A percentile compares a stretch with the other conserved stretches of the same genome.
These are phyloP conservation scores for Drosophila bipectinata DNA, from an alignment of 1,140 invertebrate genomes.

Conservation along the genomic window DNA sequence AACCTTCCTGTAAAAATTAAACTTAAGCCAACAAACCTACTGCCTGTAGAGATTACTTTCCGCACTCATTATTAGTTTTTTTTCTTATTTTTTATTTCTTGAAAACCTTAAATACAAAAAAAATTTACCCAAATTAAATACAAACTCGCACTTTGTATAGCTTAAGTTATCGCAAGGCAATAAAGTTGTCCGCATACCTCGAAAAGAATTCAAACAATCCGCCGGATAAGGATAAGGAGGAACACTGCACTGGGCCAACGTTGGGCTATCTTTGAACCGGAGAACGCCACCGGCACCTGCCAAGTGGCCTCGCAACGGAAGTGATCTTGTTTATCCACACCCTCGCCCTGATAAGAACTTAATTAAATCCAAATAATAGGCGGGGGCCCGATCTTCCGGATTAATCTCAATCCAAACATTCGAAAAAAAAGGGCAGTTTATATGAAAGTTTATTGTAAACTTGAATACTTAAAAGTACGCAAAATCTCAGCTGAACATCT, in stretches of 20 bases:
- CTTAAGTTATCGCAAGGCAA: slow-evolving; percentile 55
- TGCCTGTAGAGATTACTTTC: neutral
- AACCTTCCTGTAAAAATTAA: slow-evolving; percentile 4
- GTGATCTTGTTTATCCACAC: slow-evolving; percentile 11
- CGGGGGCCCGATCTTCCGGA: slow-evolving; percentile 2
- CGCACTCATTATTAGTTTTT: neutral
- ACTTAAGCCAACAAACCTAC: neutral
- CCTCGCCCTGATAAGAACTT: slow-evolving; percentile 26
- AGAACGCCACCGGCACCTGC: neutral
- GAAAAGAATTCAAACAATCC: neutral
- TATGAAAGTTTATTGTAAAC: neutral
- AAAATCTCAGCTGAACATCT: neutral
- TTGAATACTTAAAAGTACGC: neutral
- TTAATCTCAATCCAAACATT: neutral
- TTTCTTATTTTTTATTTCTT: neutral
- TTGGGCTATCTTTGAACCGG: slow-evolving; percentile 41
- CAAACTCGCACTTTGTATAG: slow-evolving; percentile 64
- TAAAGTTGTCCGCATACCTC: slow-evolving; percentile 9
- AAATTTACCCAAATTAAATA: slow-evolving; percentile 24
- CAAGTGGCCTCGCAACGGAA: slow-evolving; percentile 31
- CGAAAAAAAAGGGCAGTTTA: neutral
- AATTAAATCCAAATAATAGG: slow-evolving; percentile 39
- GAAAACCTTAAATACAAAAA: neutral
- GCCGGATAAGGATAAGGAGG: neutral
- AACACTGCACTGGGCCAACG: slow-evolving; percentile 47